phyloP scores from a whole-genome alignment of 2,888 invertebrate genomes.

The Pyrocoelia pectoralis region DNA sequence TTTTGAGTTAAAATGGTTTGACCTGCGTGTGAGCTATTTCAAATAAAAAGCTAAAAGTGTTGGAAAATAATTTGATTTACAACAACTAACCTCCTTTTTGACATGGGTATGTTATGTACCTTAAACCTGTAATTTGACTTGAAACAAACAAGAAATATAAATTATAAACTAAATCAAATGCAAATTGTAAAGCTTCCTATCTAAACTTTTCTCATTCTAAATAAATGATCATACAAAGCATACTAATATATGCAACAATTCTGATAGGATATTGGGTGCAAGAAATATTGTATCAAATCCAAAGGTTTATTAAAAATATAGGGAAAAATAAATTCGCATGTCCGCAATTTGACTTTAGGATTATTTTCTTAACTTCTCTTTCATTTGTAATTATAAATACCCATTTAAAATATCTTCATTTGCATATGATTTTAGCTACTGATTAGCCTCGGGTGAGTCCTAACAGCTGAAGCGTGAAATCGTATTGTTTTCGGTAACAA shows the following conservation, averaged over 20 bases:
- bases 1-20: conserved; percentile 8
- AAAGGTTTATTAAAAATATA: too few relatives aligned
- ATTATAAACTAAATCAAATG: background rate
- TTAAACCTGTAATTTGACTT: conserved; percentile 4
- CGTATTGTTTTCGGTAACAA: background rate
- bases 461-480: background rate
- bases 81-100: background rate
- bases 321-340: too few relatives aligned
- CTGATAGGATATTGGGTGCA: too few relatives aligned
- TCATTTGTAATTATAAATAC: too few relatives aligned
- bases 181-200: background rate
- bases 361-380: too few relatives aligned
- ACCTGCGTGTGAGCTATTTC: background rate
- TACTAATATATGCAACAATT: too few relatives aligned
- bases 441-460: background rate
- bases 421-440: background rate
- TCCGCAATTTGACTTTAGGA: too few relatives aligned
- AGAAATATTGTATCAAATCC: too few relatives aligned
- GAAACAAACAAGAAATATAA: conserved; percentile 6
- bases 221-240: too few relatives aligned
- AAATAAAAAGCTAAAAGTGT: conserved; percentile 7
- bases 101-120: conserved; percentile 7
- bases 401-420: too few relatives aligned
- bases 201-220: background rate
- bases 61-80: conserved; percentile 4